Percentiles rank a stretch among this genome's conserved stretches.
Conservation (phyloP, 64 coral and sea anemone species). For the Dendronephthya gigantea region DNA sequence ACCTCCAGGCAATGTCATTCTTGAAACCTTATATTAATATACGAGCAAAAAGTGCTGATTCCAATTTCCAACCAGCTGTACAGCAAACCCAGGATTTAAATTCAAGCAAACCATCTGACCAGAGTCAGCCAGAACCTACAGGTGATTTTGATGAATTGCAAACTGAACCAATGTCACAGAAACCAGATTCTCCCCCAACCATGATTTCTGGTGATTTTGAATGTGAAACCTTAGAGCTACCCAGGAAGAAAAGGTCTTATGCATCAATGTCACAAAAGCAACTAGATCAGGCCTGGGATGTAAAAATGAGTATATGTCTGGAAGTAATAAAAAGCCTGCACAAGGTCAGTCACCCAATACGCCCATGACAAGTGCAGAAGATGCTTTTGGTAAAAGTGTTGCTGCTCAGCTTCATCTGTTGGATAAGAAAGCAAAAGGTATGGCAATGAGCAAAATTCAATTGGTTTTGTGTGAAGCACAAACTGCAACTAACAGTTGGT, state of each 20-base stretch:
- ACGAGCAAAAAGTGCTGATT: slow-evolving; percentile 25
- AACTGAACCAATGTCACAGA: neutral
- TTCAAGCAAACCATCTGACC: neutral
- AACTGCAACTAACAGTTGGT: no score
- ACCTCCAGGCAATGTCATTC: slow-evolving; percentile 45
- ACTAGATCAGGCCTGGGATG: slow-evolving; percentile 27
- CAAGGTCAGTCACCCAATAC: neutral
- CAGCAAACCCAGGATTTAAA: neutral
- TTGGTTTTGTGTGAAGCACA: slow-evolving; percentile 43
- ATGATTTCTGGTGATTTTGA: no score
- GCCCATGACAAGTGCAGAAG: slow-evolving; percentile 29
- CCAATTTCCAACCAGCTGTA: neutral
- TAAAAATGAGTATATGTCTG: slow-evolving; percentile 40
- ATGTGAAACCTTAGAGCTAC: neutral
- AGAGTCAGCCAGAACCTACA: neutral
- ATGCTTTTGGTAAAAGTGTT: slow-evolving; percentile 55
- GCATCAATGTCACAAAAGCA: slow-evolving; percentile 23
- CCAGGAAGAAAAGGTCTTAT: slow-evolving; percentile 35
- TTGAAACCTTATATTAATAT: slow-evolving; percentile 47
- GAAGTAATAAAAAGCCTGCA: slow-evolving; percentile 8
- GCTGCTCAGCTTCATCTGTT: slow-evolving; percentile 50
- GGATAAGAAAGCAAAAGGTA: slow-evolving; percentile 38
- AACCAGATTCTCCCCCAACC: no score
- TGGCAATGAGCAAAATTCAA: slow-evolving; percentile 54
- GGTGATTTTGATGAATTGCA: neutral